These are phyloP conservation scores for Hypolimnas misippus DNA, from an alignment of 2,888 invertebrate species.

Conservation along the genomic window DNA sequence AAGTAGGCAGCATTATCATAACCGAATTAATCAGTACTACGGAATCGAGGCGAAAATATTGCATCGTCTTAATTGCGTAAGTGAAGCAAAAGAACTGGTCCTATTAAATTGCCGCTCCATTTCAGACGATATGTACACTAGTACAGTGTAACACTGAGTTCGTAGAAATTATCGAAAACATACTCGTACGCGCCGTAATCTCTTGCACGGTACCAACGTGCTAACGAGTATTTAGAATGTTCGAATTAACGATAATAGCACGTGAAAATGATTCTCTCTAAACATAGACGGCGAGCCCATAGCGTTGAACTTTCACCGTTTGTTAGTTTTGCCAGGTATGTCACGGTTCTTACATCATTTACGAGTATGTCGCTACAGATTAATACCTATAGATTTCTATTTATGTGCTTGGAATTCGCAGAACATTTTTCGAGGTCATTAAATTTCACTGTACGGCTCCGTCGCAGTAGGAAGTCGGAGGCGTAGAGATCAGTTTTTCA, in stretches of 20 bases:
- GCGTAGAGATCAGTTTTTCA: slow-evolving; percentile 26
- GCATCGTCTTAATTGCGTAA: slow-evolving; percentile 74
- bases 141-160: slow-evolving; percentile 25
- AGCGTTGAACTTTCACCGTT: slow-evolving; percentile 74
- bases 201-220: neutral
- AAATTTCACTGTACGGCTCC: slow-evolving; percentile 14
- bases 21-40: slow-evolving; percentile 67
- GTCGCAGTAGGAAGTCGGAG: slow-evolving; percentile 14
- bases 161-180: slow-evolving; percentile 51
- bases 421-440: slow-evolving; percentile 12
- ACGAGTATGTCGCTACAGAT: slow-evolving; percentile 47
- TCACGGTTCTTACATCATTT: slow-evolving; percentile 47
- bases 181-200: slow-evolving; percentile 20
- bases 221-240: slow-evolving; percentile 42
- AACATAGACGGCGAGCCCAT: slow-evolving; percentile 34
- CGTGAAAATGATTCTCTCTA: slow-evolving; percentile 45
- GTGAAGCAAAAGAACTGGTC: slow-evolving; percentile 67
- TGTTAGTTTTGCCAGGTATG: slow-evolving; percentile 70
- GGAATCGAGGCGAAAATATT: slow-evolving; percentile 71
- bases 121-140: slow-evolving; percentile 53
- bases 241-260: slow-evolving; percentile 50
- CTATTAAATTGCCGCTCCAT: slow-evolving; percentile 68
- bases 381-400: slow-evolving; percentile 23
- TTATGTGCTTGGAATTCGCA: slow-evolving; percentile 1
- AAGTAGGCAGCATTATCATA: slow-evolving; percentile 64